Evolutionary conservation across 2,113 vertebrate genomes (phyloP).

Genomic region (Salvelinus fontinalis): DNA sequence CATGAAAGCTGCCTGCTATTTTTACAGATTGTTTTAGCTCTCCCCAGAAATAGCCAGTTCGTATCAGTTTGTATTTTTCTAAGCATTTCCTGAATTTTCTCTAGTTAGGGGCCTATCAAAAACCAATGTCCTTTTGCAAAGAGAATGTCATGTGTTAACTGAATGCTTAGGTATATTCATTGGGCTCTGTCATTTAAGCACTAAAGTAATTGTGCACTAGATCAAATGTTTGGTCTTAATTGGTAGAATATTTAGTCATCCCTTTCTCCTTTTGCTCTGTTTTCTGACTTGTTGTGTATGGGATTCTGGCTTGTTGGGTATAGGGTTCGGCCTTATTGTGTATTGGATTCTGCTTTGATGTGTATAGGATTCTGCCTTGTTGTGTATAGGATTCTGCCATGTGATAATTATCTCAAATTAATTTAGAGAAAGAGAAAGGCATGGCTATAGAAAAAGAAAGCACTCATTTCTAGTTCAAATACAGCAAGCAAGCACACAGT

Average conservation of each 20-base stretch:
- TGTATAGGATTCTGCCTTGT: too few species aligned
- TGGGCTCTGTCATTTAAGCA: neutral
- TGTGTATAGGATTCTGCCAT: too few species aligned
- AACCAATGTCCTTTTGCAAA: neutral
- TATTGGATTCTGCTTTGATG: too few species aligned
- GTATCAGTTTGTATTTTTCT: too few species aligned
- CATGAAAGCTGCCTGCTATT: neutral
- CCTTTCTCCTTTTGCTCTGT: conserved; percentile 4
- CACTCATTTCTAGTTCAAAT: conserved; percentile 61
- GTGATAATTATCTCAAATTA: conserved; percentile 47
- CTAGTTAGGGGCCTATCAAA: neutral
- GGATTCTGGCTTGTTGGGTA: too few species aligned
- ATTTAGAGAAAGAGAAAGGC: conserved; percentile 26
- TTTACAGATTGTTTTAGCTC: too few species aligned
- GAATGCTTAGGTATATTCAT: neutral
- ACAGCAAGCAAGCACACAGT: conserved; percentile 58
- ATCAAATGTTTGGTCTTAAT: conserved; percentile 49
- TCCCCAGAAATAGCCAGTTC: too few species aligned
- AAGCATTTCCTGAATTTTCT: neutral
- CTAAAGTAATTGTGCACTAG: conserved; percentile 24
- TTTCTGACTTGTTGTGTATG: conserved; percentile 12
- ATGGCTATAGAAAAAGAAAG: conserved; percentile 18
- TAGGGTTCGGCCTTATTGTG: too few species aligned
- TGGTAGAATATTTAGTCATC: conserved; percentile 28
- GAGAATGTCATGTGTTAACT: neutral